These are phyloP conservation scores for Bombus confusus DNA, from an alignment of 1,140 invertebrate species.

Conservation along the genomic window DNA sequence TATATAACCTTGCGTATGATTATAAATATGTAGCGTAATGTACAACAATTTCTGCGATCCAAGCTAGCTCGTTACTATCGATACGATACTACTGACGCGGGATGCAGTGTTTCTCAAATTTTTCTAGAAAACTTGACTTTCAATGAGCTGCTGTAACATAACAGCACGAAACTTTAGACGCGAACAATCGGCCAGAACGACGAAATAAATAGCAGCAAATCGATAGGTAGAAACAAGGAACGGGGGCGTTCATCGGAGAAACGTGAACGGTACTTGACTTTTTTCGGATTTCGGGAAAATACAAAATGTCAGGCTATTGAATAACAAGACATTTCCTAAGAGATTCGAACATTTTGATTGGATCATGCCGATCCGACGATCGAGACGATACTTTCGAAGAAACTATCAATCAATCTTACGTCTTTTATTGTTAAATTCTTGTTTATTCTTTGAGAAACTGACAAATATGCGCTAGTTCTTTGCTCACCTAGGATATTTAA, in stretches of 20 bases:
- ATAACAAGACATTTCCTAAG: conserved; percentile 1
- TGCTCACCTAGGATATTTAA: no score
- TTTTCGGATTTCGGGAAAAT: neutral
- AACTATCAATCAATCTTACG: neutral
- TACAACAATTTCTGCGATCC: conserved; percentile 57
- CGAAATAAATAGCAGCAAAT: neutral
- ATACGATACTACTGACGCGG: conserved; percentile 34
- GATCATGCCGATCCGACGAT: neutral
- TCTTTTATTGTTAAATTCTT: neutral
- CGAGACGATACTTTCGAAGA: neutral
- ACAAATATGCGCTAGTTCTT: neutral
- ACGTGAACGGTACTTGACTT: neutral
- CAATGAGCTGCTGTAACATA: no score
- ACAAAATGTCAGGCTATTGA: neutral
- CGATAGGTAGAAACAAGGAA: neutral
- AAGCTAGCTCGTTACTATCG: conserved; percentile 58
- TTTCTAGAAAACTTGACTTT: neutral
- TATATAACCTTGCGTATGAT: conserved; percentile 59
- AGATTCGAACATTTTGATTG: neutral
- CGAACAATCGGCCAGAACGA: neutral
- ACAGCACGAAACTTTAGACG: neutral
- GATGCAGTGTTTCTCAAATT: conserved; percentile 54
- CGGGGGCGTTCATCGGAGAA: neutral
- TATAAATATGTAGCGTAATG: conserved; percentile 63
- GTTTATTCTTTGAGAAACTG: neutral